Base-by-base conservation (phyloP, 2,888 invertebrate genomes). In the Syrista parreyssii region DNA sequence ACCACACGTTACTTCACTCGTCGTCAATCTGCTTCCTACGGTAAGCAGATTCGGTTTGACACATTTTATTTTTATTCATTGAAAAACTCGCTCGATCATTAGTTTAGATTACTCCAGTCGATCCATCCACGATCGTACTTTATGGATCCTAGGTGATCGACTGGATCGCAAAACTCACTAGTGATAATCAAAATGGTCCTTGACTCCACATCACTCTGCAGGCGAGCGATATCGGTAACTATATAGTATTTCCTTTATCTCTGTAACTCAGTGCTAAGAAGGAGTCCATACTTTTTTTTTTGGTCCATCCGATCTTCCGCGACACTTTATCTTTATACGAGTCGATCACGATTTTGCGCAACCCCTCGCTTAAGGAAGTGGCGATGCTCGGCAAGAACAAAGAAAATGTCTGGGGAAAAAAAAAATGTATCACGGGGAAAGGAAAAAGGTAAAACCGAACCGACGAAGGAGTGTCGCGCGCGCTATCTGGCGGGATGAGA, bases 371-470 rank as follows among this genome's bases (percentile, higher is more conserved):
- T 6, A 23, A 23, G 55, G 15, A 23, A 23, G 4, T 12, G 15
- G 55, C 23, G 55, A 1, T 6, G 55, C 23, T 23, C 9, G 55
- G 9, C 55, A 9, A 23, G 23, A 55, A 55, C 2, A 75, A 75
- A 80, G 75, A 78, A 34, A 74, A 79, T 76, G 75, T 80, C 77
- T 69, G 79, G 76, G 79, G n/a, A n/a, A 79, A 79, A 78, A 40
- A 71, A 32, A 55, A 72, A 34, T n/a, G 33, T 72, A 11, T 40
- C 40, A 72, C 33, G 72, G 36, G n/a, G 30, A 31, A 72, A 12
- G 1, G 1, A 30, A 69, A 69, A 23, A 55, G 6, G 23, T 9
- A 55, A 34, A 34, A 55, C 23, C 23, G 6, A 55, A 2, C 9
- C 23, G 23, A 55, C 55, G 36, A 23, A 55, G 9, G 55, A 55